These are phyloP conservation scores for Pyrgus malvae DNA, from an alignment of 2,888 invertebrate genomes.

Conservation along the genomic window DNA sequence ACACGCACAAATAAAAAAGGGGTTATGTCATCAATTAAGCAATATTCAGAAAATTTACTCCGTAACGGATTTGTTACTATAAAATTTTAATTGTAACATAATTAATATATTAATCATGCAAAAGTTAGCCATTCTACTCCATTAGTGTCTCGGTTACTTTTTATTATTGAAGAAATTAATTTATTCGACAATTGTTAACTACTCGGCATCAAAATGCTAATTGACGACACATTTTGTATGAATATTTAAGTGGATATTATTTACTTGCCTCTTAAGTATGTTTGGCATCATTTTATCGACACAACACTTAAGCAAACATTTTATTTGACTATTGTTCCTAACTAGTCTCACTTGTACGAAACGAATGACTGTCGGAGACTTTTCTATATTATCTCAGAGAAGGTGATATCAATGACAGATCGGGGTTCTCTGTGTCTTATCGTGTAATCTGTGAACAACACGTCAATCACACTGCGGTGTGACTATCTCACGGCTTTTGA, in stretches of 20 bases:
- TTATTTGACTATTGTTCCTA: conserved; percentile 11
- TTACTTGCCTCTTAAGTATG: conserved; percentile 57
- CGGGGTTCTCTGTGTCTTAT: conserved; percentile 55
- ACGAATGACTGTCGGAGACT: conserved; percentile 22
- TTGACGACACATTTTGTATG: neutral
- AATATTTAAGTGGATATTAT: neutral
- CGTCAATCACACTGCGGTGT: conserved; percentile 62
- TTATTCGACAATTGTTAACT: neutral
- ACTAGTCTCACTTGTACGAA: conserved; percentile 12
- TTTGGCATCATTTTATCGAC: conserved; percentile 48
- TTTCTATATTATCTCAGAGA: conserved; percentile 39
- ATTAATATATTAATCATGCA: too few relatives aligned
- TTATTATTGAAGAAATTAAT: too few relatives aligned
- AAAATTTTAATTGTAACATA: too few relatives aligned
- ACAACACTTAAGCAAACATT: conserved; percentile 35
- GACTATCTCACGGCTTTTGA: too few relatives aligned
- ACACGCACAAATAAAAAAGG: too few relatives aligned
- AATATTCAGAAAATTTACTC: too few relatives aligned
- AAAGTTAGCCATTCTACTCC: too few relatives aligned
- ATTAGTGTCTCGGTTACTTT: too few relatives aligned
- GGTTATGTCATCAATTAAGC: too few relatives aligned
- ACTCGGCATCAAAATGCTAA: neutral
- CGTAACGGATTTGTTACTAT: too few relatives aligned
- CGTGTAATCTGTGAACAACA: conserved; percentile 61
- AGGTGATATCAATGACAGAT: conserved; percentile 68